Evolutionary conservation across 1,140 invertebrate genomes (phyloP).

Genomic region (Sminthurinus signatus): DNA sequence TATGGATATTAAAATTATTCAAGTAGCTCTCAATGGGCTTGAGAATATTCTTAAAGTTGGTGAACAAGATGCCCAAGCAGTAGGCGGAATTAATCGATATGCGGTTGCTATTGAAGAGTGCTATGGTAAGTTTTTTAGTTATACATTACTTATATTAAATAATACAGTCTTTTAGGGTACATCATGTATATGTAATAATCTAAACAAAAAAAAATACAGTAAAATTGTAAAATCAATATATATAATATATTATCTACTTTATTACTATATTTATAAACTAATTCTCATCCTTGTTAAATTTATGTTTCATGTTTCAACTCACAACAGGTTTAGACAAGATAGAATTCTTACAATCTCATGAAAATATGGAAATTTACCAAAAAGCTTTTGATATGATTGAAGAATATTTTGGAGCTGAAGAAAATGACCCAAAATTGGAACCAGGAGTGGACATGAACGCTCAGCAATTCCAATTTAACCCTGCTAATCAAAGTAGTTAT

Average conservation of each 20-base stretch:
- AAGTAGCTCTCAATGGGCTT: constrained; percentile 90
- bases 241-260: no score
- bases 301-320: not conserved
- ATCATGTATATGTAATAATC: no score
- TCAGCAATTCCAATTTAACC: constrained; percentile 56
- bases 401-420: constrained; percentile 86
- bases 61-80: constrained; percentile 66
- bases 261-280: no score
- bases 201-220: no score
- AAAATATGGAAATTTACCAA: constrained; percentile 93
- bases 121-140: constrained; percentile 61
- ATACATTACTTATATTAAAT: no score
- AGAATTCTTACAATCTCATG: constrained; percentile 92
- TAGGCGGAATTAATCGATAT: constrained; percentile 75
- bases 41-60: constrained; percentile 93
- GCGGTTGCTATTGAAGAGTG: constrained; percentile 91
- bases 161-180: no score
- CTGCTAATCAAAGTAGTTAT: constrained; percentile 13
- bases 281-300: no score
- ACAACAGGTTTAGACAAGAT: constrained; percentile 86
- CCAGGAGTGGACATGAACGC: constrained; percentile 68
- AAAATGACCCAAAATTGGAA: constrained; percentile 68
- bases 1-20: constrained; percentile 94
- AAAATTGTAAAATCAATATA: no score
- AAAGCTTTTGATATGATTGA: constrained; percentile 96